Percentiles rank a stretch among this genome's conserved stretches.
phyloP scores from a whole-genome alignment of 1,140 invertebrate species.

The Halictus rubicundus region DNA sequence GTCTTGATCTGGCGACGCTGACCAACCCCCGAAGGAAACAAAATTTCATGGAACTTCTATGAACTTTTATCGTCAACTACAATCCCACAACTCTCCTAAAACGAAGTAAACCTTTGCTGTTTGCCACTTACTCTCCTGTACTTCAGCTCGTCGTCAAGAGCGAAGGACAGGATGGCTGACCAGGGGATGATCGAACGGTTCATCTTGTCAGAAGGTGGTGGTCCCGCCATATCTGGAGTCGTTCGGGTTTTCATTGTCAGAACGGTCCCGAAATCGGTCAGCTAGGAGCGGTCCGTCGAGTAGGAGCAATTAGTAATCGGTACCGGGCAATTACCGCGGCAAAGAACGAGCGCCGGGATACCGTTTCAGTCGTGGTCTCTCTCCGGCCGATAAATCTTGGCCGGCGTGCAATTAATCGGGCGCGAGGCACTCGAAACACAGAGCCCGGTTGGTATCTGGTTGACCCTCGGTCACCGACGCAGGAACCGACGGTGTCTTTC shows the following conservation, averaged over 20 bases:
- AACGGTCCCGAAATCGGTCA: conserved; percentile 42
- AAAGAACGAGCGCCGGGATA: conserved; percentile 64
- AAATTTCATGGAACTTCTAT: too few relatives aligned
- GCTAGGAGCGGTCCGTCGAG: conserved; percentile 10
- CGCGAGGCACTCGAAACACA: conserved; percentile 69
- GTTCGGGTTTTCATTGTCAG: conserved; percentile 31
- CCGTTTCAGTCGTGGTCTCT: conserved; percentile 54
- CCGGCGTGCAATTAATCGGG: conserved; percentile 71
- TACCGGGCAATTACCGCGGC: conserved; percentile 62
- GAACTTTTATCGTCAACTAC: too few relatives aligned
- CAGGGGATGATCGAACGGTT: too few relatives aligned
- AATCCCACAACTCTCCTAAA: too few relatives aligned
- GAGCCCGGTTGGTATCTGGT: conserved; percentile 65
- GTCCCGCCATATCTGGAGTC: too few relatives aligned
- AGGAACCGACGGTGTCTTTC: conserved; percentile 53
- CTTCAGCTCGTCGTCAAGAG: too few relatives aligned
- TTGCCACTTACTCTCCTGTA: too few relatives aligned
- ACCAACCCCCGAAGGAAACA: too few relatives aligned
- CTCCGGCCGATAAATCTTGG: conserved; percentile 68
- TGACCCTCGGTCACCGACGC: conserved; percentile 68
- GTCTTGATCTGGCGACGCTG: too few relatives aligned
- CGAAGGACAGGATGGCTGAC: too few relatives aligned
- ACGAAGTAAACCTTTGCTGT: too few relatives aligned
- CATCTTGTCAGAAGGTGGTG: too few relatives aligned
- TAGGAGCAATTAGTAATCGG: conserved; percentile 68